Conservation (phyloP, 2,113 vertebrate genomes). For the Neogobius melanostomus region DNA sequence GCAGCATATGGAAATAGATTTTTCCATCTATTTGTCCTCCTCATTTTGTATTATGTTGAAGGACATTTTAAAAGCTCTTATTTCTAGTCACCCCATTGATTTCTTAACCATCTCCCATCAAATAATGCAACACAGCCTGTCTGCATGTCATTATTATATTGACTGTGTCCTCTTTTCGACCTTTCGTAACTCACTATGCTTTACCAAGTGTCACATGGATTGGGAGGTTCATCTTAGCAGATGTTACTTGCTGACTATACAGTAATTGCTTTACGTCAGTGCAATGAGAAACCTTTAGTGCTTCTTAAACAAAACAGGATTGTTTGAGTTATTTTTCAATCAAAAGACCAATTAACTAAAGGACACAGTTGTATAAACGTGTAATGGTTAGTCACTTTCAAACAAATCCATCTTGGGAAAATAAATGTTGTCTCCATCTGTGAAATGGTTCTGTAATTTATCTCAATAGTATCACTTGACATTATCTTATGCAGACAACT, state of each 20-base stretch:
- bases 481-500: constrained; percentile 53
- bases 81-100: constrained; percentile 54
- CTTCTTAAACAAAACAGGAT: too few relatives aligned
- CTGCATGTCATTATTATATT: constrained; percentile 45
- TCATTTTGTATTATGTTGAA: constrained; percentile 20
- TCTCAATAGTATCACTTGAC: constrained; percentile 53
- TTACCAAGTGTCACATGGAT: constrained; percentile 37
- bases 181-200: constrained; percentile 38
- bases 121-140: constrained; percentile 50
- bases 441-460: constrained; percentile 38
- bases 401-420: neutral
- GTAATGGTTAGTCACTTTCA: too few relatives aligned
- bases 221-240: constrained; percentile 31
- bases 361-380: too few relatives aligned
- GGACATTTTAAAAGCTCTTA: constrained; percentile 25
- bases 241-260: constrained; percentile 15
- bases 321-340: too few relatives aligned
- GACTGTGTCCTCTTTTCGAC: constrained; percentile 47
- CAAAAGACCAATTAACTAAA: too few relatives aligned
- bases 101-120: constrained; percentile 56
- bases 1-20: constrained; percentile 36
- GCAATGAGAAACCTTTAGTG: constrained; percentile 9
- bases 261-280: constrained; percentile 29
- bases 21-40: constrained; percentile 18
- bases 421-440: constrained; percentile 1